Base-by-base conservation (phyloP, 2,797 vertebrate genomes). In the Podargus strigoides region DNA sequence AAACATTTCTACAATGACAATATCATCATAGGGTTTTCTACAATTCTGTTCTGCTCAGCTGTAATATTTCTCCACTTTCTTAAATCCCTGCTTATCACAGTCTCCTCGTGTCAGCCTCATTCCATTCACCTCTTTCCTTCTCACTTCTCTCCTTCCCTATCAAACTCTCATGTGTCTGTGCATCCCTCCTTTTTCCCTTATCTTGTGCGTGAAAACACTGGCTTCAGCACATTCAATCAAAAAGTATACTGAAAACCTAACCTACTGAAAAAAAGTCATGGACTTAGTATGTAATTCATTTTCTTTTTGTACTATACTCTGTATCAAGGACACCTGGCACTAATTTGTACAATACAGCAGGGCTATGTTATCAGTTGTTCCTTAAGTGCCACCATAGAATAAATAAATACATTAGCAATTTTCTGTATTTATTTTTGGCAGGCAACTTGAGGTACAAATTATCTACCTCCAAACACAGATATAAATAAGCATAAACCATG, bases 381-480 rank as follows among this genome's bases (percentile, higher is more conserved):
- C 44, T 63, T 58, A 84, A 84, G 50, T 62, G 49, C 9, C 50
- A 66, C 30, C 81, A 52, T 1, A 50, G 84, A 85, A 96, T 63
- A 90, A 95, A 93, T 74, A 89, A 76, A 93, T 63, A 56, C 32
- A 89, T 92, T 80, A 91, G 53, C 37, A 89, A 77, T 89, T 86
- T 77, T 76, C 56, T 72, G 41, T 42, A 56, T 74, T 94, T 91
- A 94, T 89, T 95, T 96, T 92, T 83, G 87, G 79, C 63, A 93
- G 32, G n/a, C 44, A 91, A 70, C 49, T 81, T 80, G 76, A 77
- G 56, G 85, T 60, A 85, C 44, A 92, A 92, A 94, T 93, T 83
- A 92, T 39, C 78, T 89, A 80, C 64, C 46, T 94, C 82, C 60
- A 89, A 85, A 92, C 63, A 27, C 37, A 77, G 92, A 85, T 87